These are phyloP conservation scores for Rhombomys opimus DNA, from an alignment of 2,113 vertebrate species.

Conservation along the genomic window DNA sequence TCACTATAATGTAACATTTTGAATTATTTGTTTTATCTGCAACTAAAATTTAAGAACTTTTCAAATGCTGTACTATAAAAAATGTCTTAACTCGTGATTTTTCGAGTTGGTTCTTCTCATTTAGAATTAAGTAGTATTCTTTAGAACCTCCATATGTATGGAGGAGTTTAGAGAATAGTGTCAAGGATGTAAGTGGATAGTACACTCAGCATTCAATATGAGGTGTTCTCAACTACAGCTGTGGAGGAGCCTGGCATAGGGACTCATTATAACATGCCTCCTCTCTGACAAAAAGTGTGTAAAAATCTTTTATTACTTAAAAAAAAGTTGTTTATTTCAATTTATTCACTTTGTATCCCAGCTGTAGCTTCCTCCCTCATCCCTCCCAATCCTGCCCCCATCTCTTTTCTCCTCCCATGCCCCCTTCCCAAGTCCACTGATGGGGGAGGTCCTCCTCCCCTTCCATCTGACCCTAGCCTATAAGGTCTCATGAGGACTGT, in stretches of 20 bases:
- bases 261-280: not conserved
- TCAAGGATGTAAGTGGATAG: not conserved
- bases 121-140: not conserved
- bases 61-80: not conserved
- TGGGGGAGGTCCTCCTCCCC: no score
- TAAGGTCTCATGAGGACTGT: no score
- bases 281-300: conserved; percentile 32
- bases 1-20: not conserved
- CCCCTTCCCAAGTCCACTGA: no score
- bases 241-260: not conserved
- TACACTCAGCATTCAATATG: not conserved
- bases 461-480: no score
- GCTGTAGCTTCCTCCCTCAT: no score
- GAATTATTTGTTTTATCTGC: not conserved
- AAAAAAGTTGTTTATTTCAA: no score
- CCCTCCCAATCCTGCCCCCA: no score
- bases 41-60: not conserved
- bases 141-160: not conserved
- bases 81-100: not conserved
- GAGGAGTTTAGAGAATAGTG: not conserved
- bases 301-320: conserved; percentile 65
- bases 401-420: no score
- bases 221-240: conserved; percentile 19
- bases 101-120: not conserved
- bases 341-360: no score